These are phyloP conservation scores for Heliconius eleuchia DNA, from an alignment of 1,140 invertebrate species.

Conservation along the genomic window DNA sequence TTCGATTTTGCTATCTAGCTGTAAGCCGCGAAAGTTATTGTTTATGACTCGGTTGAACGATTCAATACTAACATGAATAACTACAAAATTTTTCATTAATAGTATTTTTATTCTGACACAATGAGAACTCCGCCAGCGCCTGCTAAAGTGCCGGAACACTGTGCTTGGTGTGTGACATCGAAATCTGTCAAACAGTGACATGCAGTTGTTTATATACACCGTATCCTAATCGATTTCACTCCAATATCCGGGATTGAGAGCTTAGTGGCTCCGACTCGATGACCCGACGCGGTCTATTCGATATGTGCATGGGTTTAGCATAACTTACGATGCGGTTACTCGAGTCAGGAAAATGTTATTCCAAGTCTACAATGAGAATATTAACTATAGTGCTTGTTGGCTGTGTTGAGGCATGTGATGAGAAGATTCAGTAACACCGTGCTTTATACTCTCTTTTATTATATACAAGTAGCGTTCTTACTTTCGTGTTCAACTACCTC, in stretches of 20 bases:
- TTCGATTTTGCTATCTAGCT: background rate
- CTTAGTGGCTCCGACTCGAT: conserved; percentile 52
- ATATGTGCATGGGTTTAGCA: conserved; percentile 79
- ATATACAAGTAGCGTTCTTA: conserved; percentile 73
- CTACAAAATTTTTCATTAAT: background rate
- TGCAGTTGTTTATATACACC: conserved; percentile 80
- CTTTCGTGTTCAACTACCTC: conserved; percentile 53
- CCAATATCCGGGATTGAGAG: conserved; percentile 48
- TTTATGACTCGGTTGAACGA: background rate
- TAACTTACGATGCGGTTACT: conserved; percentile 79
- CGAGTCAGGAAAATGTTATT: conserved; percentile 78
- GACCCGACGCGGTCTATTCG: conserved; percentile 63
- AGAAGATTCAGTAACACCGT: conserved; percentile 81
- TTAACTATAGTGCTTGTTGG: conserved; percentile 79
- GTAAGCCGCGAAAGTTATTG: conserved; percentile 29
- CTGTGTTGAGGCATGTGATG: conserved; percentile 80
- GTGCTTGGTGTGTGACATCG: conserved; percentile 81
- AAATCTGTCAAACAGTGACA: conserved; percentile 81
- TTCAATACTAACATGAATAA: background rate
- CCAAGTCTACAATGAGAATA: conserved; percentile 79
- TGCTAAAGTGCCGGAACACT: conserved; percentile 80
- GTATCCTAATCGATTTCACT: conserved; percentile 56
- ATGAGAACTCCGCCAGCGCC: conserved; percentile 56
- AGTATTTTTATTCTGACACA: background rate
- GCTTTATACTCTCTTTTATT: conserved; percentile 70